These are phyloP conservation scores for Brassicogethes aeneus DNA, from an alignment of 2,888 invertebrate species.

Conservation along the genomic window DNA sequence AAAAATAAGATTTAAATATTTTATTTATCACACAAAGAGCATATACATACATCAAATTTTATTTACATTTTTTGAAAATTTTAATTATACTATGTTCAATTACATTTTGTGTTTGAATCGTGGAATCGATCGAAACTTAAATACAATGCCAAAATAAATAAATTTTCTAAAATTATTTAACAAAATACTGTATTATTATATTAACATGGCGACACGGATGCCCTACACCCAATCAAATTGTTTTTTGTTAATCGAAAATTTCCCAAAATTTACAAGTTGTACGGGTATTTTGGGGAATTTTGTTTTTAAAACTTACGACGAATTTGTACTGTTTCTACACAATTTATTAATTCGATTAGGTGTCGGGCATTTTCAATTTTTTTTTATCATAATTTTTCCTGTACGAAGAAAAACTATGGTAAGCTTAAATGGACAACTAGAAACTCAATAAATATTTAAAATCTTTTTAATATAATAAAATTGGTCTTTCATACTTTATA, in stretches of 20 bases:
- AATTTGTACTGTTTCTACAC: constrained; percentile 19
- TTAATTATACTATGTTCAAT: constrained; percentile 30
- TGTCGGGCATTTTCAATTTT: not conserved
- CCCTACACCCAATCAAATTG: no score
- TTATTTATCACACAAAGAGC: constrained; percentile 44
- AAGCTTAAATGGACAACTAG: not conserved
- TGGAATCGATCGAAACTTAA: constrained; percentile 15
- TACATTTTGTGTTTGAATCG: constrained; percentile 26
- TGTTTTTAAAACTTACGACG: constrained; percentile 18
- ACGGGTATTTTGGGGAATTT: no score
- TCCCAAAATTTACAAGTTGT: no score
- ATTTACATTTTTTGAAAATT: constrained; percentile 37
- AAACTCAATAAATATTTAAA: constrained; percentile 8
- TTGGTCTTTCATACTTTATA: constrained; percentile 23
- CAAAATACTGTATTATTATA: constrained; percentile 11
- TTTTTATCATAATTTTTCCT: not conserved
- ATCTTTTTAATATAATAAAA: constrained; percentile 16
- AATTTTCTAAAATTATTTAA: constrained; percentile 1
- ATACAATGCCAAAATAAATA: constrained; percentile 5
- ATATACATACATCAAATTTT: constrained; percentile 44
- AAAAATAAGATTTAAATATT: constrained; percentile 37
- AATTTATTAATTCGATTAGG: constrained; percentile 1
- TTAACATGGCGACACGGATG: constrained; percentile 13
- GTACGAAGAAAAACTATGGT: not conserved
- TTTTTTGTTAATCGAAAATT: no score